These are phyloP conservation scores for Dicentrarchus labrax DNA, from an alignment of 2,113 vertebrate species.

Conservation along the genomic window DNA sequence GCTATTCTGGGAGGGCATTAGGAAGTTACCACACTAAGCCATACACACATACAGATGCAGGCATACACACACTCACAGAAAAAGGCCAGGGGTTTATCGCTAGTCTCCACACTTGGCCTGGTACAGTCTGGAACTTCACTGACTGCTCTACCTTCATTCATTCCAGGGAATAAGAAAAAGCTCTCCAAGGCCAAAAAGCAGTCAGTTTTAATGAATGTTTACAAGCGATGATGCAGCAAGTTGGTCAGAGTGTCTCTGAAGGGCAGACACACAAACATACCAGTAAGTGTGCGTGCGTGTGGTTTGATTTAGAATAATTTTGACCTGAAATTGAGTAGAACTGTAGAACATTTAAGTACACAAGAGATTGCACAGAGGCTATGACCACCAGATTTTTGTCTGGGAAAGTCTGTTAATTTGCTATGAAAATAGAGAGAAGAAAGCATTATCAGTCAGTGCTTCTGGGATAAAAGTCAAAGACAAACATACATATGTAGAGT, in stretches of 20 bases:
- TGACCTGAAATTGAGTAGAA: conserved; percentile 8
- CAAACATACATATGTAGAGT: neutral
- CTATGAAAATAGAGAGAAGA: neutral
- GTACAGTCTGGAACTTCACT: conserved; percentile 41
- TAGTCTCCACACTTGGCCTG: conserved; percentile 61
- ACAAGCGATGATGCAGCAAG: conserved; percentile 73
- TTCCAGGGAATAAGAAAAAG: conserved; percentile 39
- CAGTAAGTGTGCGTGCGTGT: neutral
- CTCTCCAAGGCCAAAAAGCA: conserved; percentile 37
- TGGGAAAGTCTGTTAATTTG: neutral
- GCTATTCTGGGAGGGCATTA: conserved; percentile 47
- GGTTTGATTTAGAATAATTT: conserved; percentile 3
- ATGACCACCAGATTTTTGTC: neutral
- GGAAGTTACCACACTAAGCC: conserved; percentile 36
- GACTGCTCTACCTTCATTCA: conserved; percentile 46
- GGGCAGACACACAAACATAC: conserved; percentile 25
- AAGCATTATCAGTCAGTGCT: neutral
- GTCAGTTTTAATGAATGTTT: conserved; percentile 67
- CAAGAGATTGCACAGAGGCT: neutral
- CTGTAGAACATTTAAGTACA: neutral
- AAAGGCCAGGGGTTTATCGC: conserved; percentile 67
- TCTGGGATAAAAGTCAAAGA: neutral
- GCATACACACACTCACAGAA: conserved; percentile 11
- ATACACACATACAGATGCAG: conserved; percentile 25
- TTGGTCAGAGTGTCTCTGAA: conserved; percentile 47